Base-by-base conservation (phyloP, 2,797 vertebrate species). In the Enteromius anoplus region DNA sequence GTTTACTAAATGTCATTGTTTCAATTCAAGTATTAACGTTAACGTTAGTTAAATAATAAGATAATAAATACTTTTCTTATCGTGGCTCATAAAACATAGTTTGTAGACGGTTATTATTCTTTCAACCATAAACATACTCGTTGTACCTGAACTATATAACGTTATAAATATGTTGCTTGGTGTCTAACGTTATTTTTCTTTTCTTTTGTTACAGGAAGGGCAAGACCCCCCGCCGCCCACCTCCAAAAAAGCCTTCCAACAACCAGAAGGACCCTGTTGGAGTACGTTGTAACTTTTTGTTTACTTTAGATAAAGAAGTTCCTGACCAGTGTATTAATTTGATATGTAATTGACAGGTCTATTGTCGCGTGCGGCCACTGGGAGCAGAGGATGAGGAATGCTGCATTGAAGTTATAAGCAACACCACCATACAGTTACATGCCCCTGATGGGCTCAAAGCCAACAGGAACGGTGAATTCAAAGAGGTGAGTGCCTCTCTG, bases 401-500 rank as follows among this genome's bases (percentile, higher is more conserved):
- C 79, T 99, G 97, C 88, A 96, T 99, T 49, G 97, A 99, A 88
- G 96, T 98, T 62, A 95, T 99, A 89, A 98, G 89, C 88, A 93
- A 90, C 76, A 93, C 92, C 45, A 97, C 96, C 0, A 94, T 99
- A 78, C 98, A 98, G 90, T 92, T 99, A 14, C 98, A 99, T 58
- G 94, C 96, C 0, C 98, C 97, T 0, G 97, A 98, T 78, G 97
- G 97, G 0, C 96, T 94, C 78, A 95, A 95, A 81, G 91, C 95
- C 5, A 96, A 95, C 91, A 92, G 97, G 15, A 98, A 97, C 87
- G 97, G 97, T 21, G 98, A 98, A 65, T 98, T 95, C 87, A 98
- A 97, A 88, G 98, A 99, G 97, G 98, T 99, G 87, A 86, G 71
- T 64, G 32, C 2, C n/a, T 64, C 9, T 72, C 29, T 42, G 47